A percentile compares a stretch with the other conserved stretches of the same genome.
Conservation (phyloP, 1,140 invertebrate genomes). For the Nephila pilipes region DNA sequence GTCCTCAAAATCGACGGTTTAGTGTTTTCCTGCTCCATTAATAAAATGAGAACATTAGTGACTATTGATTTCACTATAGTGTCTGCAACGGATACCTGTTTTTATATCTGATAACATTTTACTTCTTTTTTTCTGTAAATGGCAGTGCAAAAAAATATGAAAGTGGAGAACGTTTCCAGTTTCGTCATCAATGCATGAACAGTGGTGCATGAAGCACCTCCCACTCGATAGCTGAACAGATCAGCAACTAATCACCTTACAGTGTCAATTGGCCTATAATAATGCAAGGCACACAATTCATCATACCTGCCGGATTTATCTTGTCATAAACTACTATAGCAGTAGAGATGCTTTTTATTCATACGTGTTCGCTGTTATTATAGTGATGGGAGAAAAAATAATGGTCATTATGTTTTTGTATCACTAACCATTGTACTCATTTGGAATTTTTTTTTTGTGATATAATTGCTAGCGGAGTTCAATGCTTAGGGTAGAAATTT, state of each 20-base stretch:
- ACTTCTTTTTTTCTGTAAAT: not conserved
- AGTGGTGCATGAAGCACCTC: conserved; percentile 43
- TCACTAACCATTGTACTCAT: not conserved
- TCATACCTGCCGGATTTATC: conserved; percentile 46
- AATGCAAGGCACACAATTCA: conserved; percentile 21
- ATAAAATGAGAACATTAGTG: no score
- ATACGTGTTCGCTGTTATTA: not conserved
- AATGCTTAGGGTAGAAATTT: not conserved
- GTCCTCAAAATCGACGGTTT: no score
- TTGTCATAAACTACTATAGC: not conserved
- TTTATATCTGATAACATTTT: not conserved
- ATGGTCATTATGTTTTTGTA: not conserved
- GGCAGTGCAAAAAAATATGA: not conserved
- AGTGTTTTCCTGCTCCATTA: no score
- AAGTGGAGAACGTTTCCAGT: not conserved
- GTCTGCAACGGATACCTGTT: not conserved
- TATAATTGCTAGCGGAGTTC: not conserved
- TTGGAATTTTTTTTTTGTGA: not conserved
- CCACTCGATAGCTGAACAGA: conserved; percentile 11
- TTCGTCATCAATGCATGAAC: conserved; percentile 21
- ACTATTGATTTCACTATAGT: no score
- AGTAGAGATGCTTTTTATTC: not conserved
- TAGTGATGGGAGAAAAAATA: not conserved
- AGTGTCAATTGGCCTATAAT: conserved; percentile 36
- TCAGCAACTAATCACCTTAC: not conserved